Percentiles rank a stretch among this genome's conserved stretches.
These are phyloP conservation scores for human DNA, from an alignment of 2,113 vertebrate species.

Conservation along the genomic window DNA sequence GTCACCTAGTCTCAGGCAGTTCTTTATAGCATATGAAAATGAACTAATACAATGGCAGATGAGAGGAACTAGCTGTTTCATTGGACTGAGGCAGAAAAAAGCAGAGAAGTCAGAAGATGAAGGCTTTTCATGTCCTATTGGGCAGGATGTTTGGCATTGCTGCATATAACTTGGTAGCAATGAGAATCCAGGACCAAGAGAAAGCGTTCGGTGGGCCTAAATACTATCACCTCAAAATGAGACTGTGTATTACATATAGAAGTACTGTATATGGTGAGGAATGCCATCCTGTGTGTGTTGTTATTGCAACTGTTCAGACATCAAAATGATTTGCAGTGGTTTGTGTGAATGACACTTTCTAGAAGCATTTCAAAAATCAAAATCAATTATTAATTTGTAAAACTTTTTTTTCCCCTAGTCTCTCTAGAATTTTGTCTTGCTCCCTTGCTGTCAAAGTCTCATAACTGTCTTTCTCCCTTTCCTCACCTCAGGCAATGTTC, in stretches of 20 bases:
- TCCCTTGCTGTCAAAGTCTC: neutral
- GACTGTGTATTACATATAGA: too few species aligned
- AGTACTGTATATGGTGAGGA: neutral
- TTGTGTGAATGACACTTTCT: neutral
- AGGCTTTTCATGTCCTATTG: neutral
- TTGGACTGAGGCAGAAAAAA: neutral
- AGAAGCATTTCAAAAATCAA: neutral
- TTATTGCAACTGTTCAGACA: neutral
- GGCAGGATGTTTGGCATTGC: neutral
- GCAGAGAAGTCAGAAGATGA: neutral
- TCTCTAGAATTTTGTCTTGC: neutral
- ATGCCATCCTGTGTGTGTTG: accelerated
- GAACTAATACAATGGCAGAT: neutral
- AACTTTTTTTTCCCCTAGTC: neutral
- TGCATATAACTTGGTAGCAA: neutral
- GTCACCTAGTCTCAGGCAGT: too few species aligned
- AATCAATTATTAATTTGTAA: neutral
- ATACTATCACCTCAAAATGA: neutral
- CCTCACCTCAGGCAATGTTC: constrained; percentile 94
- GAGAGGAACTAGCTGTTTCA: neutral
- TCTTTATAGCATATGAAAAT: too few species aligned
- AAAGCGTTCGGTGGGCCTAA: neutral
- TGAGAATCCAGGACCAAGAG: neutral
- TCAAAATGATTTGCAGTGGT: neutral
- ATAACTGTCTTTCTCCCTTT: neutral